Evolutionary conservation across 2,888 invertebrate genomes (phyloP).

Genomic region (Nasonovia ribisnigri): DNA sequence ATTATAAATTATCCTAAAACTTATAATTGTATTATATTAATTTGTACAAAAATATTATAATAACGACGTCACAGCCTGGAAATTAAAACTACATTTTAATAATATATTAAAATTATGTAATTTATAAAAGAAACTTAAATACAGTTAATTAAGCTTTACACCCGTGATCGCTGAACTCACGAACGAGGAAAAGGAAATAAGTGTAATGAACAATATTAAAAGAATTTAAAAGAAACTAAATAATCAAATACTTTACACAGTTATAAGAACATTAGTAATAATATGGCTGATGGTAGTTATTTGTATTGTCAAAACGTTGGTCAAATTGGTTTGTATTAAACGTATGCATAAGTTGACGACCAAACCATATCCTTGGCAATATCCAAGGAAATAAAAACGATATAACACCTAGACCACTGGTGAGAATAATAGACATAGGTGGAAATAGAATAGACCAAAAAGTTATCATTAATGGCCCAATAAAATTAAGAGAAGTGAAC

Average conservation of each 20-base stretch:
- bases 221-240: background rate
- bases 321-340: background rate
- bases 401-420: constrained; percentile 76
- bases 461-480: constrained; percentile 76
- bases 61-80: constrained; percentile 61
- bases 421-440: constrained; percentile 76
- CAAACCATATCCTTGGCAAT: constrained; percentile 73
- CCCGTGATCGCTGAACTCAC: constrained; percentile 32
- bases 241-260: background rate
- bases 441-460: constrained; percentile 76
- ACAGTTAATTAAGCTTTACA: constrained; percentile 42
- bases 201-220: background rate
- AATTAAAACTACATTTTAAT: constrained; percentile 51
- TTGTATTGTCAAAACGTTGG: background rate
- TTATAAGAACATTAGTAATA: background rate
- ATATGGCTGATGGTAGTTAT: constrained; percentile 46
- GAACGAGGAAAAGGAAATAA: background rate
- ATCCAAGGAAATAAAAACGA: constrained; percentile 78
- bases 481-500: constrained; percentile 67
- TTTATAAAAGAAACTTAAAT: constrained; percentile 18
- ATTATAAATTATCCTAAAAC: background rate
- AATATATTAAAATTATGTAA: background rate
- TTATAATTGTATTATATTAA: background rate
- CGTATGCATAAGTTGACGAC: constrained; percentile 48
- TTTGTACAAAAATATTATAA: constrained; percentile 44